phyloP scores from a whole-genome alignment of 2,113 vertebrate genomes.

The Chaetodon trifascialis region DNA sequence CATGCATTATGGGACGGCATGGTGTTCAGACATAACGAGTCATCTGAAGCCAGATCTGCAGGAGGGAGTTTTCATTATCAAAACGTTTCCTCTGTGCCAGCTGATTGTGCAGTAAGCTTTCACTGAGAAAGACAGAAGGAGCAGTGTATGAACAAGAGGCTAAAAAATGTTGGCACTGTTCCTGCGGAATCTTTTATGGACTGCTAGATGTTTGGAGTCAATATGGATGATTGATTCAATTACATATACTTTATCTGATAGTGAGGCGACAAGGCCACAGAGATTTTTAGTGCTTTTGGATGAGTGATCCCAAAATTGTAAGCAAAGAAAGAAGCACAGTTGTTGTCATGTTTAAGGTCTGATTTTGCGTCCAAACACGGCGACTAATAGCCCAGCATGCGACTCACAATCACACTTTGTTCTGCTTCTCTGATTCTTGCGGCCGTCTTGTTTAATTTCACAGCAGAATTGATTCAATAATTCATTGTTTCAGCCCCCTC shows the following conservation, averaged over 20 bases:
- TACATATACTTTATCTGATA: not conserved
- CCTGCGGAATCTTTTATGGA: conserved; percentile 4
- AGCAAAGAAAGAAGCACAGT: not conserved
- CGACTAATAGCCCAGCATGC: not conserved
- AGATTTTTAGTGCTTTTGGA: not conserved
- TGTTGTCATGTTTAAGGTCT: conserved; percentile 9
- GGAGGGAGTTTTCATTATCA: conserved; percentile 46
- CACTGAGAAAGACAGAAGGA: not conserved
- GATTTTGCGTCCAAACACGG: conserved; percentile 11
- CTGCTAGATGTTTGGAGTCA: not conserved
- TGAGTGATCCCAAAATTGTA: conserved; percentile 1
- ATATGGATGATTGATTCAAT: not conserved
- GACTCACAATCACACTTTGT: conserved; percentile 26
- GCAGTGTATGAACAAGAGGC: not conserved
- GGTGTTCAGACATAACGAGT: conserved; percentile 22
- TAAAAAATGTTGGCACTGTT: not conserved
- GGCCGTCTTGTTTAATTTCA: conserved; percentile 51
- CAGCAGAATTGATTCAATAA: conserved; percentile 51
- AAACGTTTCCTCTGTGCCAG: conserved; percentile 21
- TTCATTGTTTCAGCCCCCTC: conserved; percentile 34
- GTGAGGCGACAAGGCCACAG: not conserved
- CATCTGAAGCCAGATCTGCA: conserved; percentile 44
- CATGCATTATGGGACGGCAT: conserved; percentile 1
- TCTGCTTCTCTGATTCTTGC: not conserved
- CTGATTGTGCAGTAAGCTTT: not conserved